Evolutionary conservation across 2,113 vertebrate genomes (phyloP), one percentile per base, ranked within the genome.

Genomic region (Cynocephalus volans): DNA sequence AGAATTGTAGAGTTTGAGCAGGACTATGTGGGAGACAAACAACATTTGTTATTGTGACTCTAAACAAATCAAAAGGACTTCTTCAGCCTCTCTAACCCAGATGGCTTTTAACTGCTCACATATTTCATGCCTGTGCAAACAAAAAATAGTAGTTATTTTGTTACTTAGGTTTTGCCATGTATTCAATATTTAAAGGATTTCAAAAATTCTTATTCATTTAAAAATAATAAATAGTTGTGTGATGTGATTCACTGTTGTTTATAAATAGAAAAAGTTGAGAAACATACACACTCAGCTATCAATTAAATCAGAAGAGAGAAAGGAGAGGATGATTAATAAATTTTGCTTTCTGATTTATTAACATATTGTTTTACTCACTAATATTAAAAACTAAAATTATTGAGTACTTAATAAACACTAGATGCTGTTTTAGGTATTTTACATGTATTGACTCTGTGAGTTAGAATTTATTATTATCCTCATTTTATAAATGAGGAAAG

Each of bases 21-120:
- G 93, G 65, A 62, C 50, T 26, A 41, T 75, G 60, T 52, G 28
- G 2, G 15, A 36, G 45, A 79, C 73, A 72, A 86, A 93, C 60
- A 95, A 67, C 64, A 72, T 31, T 87, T 92, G 69, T 90, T 95
- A 31, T 45, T 95, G 70, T 92, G 89, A 95, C 64, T 95, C 83
- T 36, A 83, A 45, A 86, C 72, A 93, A 92, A 82, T 79, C 93
- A 31, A 50, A 88, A 73, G 52, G 23, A 75, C 24, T 79, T 58
- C 52, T 65, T 72, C 13, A 41, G 67, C 33, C 23, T 88, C 81
- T 52, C 36, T 69, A 73, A 88, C 45, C 50, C 60, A 90, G 65
- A 60, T 88, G 56, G n/a, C 50, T 45, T 88, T 90, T 72, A 72
- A 8, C 23, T 5, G 8, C 72, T 88, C 76, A 21, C 7, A 24